A percentile compares a stretch with the other conserved stretches of the same genome.
Evolutionary conservation across 1,140 invertebrate genomes (phyloP).

Genomic region (Polypedilum pembai): DNA sequence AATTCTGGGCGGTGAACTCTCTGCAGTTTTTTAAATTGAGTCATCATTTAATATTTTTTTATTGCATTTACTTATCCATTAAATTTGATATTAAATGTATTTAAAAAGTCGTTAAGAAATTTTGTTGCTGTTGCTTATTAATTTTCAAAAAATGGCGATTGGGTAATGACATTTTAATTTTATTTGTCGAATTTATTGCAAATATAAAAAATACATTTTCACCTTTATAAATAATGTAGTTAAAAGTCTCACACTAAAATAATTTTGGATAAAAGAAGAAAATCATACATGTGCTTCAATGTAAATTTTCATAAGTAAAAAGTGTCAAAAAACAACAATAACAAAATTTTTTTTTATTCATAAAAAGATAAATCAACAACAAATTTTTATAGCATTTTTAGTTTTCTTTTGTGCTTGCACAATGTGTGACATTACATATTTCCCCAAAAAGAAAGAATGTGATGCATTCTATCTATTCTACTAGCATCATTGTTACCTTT

Average conservation of each 20-base stretch:
- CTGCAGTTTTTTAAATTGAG: not conserved
- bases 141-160: too few relatives aligned
- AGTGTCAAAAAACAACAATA: too few relatives aligned
- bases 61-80: not conserved
- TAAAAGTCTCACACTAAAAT: too few relatives aligned
- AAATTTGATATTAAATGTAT: not conserved
- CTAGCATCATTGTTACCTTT: not conserved
- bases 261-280: not conserved
- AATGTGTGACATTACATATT: constrained; percentile 18
- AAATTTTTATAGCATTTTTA: not conserved
- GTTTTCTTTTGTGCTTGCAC: not conserved
- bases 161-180: too few relatives aligned
- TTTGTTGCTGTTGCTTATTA: too few relatives aligned
- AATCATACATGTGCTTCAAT: not conserved
- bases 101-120: too few relatives aligned
- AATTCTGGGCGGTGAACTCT: not conserved
- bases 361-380: constrained; percentile 7
- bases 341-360: not conserved
- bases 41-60: not conserved
- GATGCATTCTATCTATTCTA: not conserved
- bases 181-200: too few relatives aligned
- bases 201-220: too few relatives aligned
- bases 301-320: not conserved
- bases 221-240: too few relatives aligned
- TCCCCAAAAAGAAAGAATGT: not conserved